A percentile compares a stretch with the other conserved stretches of the same genome.
Evolutionary conservation across 2,113 vertebrate species (phyloP).

Genomic region (Conger conger): DNA sequence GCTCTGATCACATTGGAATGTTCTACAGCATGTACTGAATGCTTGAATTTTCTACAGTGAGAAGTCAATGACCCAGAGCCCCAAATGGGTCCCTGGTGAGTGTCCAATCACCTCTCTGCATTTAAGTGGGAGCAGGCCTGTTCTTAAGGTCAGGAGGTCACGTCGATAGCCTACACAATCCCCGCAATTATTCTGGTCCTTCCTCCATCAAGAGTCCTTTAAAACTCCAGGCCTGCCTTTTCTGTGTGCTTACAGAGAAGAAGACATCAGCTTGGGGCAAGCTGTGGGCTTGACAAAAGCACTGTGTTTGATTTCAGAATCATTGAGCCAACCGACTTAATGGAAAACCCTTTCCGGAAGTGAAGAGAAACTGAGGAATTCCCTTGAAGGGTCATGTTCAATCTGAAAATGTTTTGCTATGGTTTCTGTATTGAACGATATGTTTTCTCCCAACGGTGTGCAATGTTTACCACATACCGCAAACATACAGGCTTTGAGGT

Average conservation of each 20-base stretch:
- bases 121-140: constrained; percentile 8
- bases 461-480: too few species aligned
- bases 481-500: too few species aligned
- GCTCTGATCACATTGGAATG: not conserved
- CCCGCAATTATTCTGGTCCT: not conserved
- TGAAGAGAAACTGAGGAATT: not conserved
- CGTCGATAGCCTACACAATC: constrained; percentile 11
- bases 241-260: not conserved
- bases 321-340: not conserved
- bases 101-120: constrained; percentile 19
- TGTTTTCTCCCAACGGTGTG: too few species aligned
- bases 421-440: too few species aligned
- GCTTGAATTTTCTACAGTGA: not conserved
- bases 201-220: constrained; percentile 4
- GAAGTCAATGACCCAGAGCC: constrained; percentile 18
- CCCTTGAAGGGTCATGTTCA: not conserved
- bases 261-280: not conserved
- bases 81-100: constrained; percentile 39
- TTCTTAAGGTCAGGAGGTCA: constrained; percentile 24
- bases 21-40: constrained; percentile 32
- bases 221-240: not conserved
- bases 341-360: not conserved
- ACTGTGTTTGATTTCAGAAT: too few species aligned
- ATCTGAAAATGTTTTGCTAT: too few species aligned
- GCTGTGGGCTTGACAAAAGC: too few species aligned